These are phyloP conservation scores for Escarpia spicata DNA, from an alignment of 2,888 invertebrate genomes.

Conservation along the genomic window DNA sequence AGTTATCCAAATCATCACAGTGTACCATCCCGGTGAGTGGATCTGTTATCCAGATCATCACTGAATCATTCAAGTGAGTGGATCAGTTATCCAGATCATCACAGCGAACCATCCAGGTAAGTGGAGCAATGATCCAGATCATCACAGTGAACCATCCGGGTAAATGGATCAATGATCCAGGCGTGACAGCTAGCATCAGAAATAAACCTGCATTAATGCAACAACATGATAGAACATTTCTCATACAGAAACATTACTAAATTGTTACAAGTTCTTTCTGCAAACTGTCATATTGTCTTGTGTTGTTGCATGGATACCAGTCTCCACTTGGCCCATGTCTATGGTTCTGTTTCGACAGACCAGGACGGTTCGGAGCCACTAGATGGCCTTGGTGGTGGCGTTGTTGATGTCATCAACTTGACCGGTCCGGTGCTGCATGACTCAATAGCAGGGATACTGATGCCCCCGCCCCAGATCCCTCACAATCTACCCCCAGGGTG, in stretches of 20 bases:
- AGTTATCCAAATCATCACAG: too few species aligned
- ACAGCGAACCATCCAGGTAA: too few species aligned
- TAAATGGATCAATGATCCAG: too few species aligned
- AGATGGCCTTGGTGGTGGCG: not conserved
- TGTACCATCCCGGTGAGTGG: too few species aligned
- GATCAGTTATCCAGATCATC: too few species aligned
- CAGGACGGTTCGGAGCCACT: not conserved
- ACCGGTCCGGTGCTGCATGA: not conserved
- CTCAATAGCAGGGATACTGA: not conserved
- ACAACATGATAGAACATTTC: too few species aligned
- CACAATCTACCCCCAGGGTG: conserved; percentile 49
- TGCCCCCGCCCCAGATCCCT: not conserved
- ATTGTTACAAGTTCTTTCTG: not conserved
- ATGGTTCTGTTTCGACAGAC: not conserved
- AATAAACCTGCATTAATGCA: too few species aligned
- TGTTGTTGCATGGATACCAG: too few species aligned
- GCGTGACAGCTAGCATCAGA: not conserved
- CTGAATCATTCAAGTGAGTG: too few species aligned
- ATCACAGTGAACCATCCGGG: too few species aligned
- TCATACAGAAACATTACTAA: not conserved
- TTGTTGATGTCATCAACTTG: not conserved
- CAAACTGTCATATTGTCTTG: not conserved
- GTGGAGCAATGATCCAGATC: too few species aligned
- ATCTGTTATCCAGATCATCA: too few species aligned
- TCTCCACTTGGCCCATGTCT: not conserved